Base-by-base conservation (phyloP, 1,140 invertebrate species). In the Apolygus lucorum region DNA sequence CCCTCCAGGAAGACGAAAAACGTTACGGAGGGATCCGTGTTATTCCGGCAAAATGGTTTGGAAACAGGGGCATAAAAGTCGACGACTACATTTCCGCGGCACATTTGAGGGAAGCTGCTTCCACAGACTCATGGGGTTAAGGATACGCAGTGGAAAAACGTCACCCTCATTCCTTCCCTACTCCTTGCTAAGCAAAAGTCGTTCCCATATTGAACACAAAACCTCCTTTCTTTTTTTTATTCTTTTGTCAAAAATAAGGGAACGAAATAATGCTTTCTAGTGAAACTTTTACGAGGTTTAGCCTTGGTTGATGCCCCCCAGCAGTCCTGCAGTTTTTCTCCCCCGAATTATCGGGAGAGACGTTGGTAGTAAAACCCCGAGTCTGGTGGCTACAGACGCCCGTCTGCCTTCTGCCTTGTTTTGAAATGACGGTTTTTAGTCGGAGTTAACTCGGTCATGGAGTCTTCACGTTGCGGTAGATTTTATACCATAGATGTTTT, bases 1-100 rank as follows among this genome's bases (percentile, higher is more conserved):
- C n/a, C n/a, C n/a, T n/a, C 34, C 34, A 42, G 34, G 34, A 42
- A 42, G 34, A 42, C 34, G 34, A 17, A 17, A n/a, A n/a, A n/a
- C 54, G 54, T 59, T 59, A 24, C 4, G 22, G n/a, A 59, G 54
- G 54, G 54, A 59, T 11, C 54, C 11, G 22, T 24, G 54, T 59
- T 59, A 59, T 59, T 59, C 54, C 54, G 22, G 54, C 54, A 59
- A 59, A 59, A 59, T 59, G 54, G 54, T 59, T 59, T 59, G 54
- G 54, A 59, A 59, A 59, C 54, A 59, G 54, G 54, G 54, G 54
- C 54, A 24, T 59, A 59, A 59, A 59, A 59, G 54, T 59, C 54
- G 54, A 59, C 54, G 54, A 59, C 54, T 59, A 59, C 54, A 59
- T 59, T 59, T 59, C 54, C 54, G 54, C 54, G 54, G 54, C 11